Evolutionary conservation across 2,888 invertebrate species (phyloP).

Genomic region (Hemithea aestivaria): DNA sequence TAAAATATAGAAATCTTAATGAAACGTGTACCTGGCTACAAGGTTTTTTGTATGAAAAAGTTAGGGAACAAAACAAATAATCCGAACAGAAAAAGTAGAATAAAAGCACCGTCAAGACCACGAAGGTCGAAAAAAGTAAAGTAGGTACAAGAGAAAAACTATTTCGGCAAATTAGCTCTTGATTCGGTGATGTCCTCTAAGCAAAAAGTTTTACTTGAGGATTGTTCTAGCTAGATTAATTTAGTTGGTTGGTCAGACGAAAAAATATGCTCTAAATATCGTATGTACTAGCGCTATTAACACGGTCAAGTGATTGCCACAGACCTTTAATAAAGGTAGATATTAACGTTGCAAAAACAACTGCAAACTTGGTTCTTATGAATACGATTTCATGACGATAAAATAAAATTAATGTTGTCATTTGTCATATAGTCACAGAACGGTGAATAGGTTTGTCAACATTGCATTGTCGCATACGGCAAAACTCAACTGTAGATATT

Average conservation of each 20-base stretch:
- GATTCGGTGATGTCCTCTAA: constrained; percentile 1
- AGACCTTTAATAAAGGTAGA: too few species aligned
- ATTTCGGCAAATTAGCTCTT: constrained; percentile 5
- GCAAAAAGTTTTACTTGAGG: constrained; percentile 1
- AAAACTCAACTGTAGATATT: too few species aligned
- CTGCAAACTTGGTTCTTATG: too few species aligned
- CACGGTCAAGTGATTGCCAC: constrained; percentile 1
- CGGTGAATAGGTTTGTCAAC: too few species aligned
- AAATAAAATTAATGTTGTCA: too few species aligned
- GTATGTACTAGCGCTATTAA: neutral
- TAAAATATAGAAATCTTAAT: too few species aligned
- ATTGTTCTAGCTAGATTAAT: constrained; percentile 1
- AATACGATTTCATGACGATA: too few species aligned
- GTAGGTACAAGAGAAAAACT: neutral
- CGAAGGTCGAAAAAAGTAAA: neutral
- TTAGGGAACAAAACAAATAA: neutral
- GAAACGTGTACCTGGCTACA: too few species aligned
- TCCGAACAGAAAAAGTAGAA: constrained; percentile 1
- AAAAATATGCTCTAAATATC: constrained; percentile 3
- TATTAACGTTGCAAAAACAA: too few species aligned
- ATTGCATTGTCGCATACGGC: too few species aligned
- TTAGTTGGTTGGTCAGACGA: neutral
- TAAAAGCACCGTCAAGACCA: neutral
- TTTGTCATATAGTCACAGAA: too few species aligned
- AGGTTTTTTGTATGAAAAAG: too few species aligned